phyloP scores from a whole-genome alignment of 2,113 vertebrate genomes.

The Atrichornis clamosus region DNA sequence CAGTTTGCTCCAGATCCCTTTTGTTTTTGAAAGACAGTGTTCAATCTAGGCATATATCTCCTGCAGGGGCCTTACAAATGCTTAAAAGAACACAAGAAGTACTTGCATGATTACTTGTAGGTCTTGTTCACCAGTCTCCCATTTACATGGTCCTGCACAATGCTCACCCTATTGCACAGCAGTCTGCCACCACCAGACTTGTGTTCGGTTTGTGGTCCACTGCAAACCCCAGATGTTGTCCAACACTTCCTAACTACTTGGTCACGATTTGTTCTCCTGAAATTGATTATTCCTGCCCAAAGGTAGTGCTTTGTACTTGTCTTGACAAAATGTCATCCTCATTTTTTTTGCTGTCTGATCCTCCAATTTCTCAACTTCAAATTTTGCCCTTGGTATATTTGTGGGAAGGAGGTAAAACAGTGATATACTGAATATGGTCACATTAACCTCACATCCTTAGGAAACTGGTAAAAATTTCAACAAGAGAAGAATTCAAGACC shows the following conservation, averaged over 20 bases:
- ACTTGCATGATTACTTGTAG: not conserved
- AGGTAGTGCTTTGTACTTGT: not conserved
- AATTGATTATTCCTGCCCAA: not conserved
- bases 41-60: not conserved
- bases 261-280: not conserved
- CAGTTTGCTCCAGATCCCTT: not conserved
- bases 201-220: not conserved
- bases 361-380: not conserved
- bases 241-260: not conserved
- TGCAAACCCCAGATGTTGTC: not conserved
- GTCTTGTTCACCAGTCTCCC: not conserved
- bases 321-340: not conserved
- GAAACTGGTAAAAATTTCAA: not conserved
- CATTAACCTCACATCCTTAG: not conserved
- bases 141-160: not conserved
- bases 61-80: not conserved
- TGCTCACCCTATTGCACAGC: not conserved
- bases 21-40: not conserved
- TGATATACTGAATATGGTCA: not conserved
- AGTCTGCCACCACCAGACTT: not conserved
- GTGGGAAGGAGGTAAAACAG: not conserved
- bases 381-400: not conserved
- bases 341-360: not conserved
- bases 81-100: not conserved
- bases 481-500: not conserved